Base-by-base conservation (phyloP, 1,140 invertebrate genomes). In the Plutomurus gul region DNA sequence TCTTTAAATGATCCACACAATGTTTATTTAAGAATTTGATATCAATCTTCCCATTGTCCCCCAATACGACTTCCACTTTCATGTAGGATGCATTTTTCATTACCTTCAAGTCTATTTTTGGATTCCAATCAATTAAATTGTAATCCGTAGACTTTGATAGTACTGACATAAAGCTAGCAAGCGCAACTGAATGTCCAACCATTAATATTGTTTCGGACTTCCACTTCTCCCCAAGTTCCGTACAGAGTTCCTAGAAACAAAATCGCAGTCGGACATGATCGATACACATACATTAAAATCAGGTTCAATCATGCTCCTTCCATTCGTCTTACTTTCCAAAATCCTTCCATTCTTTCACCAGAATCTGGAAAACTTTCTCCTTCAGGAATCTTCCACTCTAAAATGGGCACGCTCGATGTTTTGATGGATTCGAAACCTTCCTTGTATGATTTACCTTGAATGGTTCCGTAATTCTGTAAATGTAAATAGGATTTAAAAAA, bases 1-100 rank as follows among this genome's bases (percentile, higher is more conserved):
- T 4, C 4, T 37, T 20, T n/a, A 40, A 71, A 37, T 40, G 65
- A 36, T 37, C 33, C 2, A 7, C 20, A 1, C 3, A 8, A 18
- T 40, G 37, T 11, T 71, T 71, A 10, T n/a, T 11, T 20, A 39
- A n/a, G n/a, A 37, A 39, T 7, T 16, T 71, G 20, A 71, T 22
- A 4, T 20, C 33, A 13, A 71, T 40, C 0, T 3, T 11, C 0
- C 36, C 18, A 22, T 39, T 71, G 16, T 39, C 70, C 49, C 18
- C 10, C n/a, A 40, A 4, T 72, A 3, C 49, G 8, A 72, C 40
- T 20, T 72, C 40, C 2, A 72, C 20, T 47, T 72, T 37, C 20
- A 78, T 22, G 25, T 78, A 72, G 5, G 39, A 18, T 13, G 60
- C 30, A 46, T 78, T 77, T 33, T 70, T 71, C 65, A 78, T 78